Conservation (phyloP, 2,113 vertebrate genomes). For the Semnornis frantzii region DNA sequence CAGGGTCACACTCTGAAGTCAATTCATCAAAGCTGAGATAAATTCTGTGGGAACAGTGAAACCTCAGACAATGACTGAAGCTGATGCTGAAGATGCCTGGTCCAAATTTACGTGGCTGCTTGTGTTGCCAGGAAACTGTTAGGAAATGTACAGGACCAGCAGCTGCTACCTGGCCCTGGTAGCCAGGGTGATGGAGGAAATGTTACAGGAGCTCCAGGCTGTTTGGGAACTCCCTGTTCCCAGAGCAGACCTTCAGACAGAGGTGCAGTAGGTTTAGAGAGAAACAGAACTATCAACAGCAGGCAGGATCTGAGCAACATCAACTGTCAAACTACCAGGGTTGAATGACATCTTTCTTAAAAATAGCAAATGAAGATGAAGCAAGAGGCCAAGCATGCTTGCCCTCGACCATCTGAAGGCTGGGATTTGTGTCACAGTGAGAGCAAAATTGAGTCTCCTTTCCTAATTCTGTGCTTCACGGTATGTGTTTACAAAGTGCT, state of each 20-base stretch:
- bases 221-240: not conserved
- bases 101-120: fast-evolving
- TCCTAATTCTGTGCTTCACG: not conserved
- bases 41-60: not conserved
- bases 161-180: fast-evolving
- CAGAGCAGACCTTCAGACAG: not conserved
- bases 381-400: not conserved
- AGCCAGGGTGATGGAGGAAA: not conserved
- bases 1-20: not conserved
- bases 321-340: not conserved
- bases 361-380: not conserved
- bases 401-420: not conserved
- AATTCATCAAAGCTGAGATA: not conserved
- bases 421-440: not conserved
- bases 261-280: not conserved
- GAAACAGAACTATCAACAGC: not conserved
- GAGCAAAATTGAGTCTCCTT: not conserved
- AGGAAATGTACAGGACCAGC: not conserved
- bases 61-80: not conserved
- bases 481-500: slow-evolving; percentile 9
- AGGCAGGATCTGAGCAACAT: not conserved
- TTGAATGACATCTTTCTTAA: not conserved
- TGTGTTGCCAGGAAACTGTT: not conserved
- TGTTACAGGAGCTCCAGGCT: not conserved
- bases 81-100: not conserved